Conservation (phyloP, 92 coral and sea anemone genomes). For the Phenganax subtilis region DNA sequence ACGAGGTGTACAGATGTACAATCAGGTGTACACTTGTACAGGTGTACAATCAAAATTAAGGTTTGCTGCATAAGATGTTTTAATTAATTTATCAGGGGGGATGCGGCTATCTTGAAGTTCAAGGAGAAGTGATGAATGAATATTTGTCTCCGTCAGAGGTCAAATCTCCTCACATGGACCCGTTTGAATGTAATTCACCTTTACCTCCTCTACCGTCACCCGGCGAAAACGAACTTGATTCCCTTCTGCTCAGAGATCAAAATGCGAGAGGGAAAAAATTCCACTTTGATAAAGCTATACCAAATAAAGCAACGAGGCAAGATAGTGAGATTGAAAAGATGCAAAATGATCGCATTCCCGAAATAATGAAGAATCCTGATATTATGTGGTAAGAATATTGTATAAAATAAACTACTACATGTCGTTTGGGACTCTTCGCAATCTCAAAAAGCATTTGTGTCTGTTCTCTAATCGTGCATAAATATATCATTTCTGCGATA, state of each 20-base stretch:
- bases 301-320: constrained; percentile 27
- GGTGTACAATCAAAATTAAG: background rate
- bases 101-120: constrained; percentile 38
- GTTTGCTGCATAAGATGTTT: background rate
- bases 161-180: constrained; percentile 36
- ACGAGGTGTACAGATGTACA: background rate
- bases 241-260: constrained; percentile 28
- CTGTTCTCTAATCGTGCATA: no score
- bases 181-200: constrained; percentile 35
- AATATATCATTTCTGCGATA: no score
- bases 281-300: constrained; percentile 23
- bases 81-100: constrained; percentile 1
- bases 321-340: constrained; percentile 34
- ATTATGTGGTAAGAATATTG: background rate
- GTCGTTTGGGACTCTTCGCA: no score
- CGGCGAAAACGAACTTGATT: constrained; percentile 35
- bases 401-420: background rate
- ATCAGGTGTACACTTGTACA: no score
- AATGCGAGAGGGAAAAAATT: constrained; percentile 7
- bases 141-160: constrained; percentile 38
- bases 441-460: no score
- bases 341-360: constrained; percentile 22
- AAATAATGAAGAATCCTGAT: constrained; percentile 2
- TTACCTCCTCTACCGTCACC: constrained; percentile 35
- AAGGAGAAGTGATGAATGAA: constrained; percentile 32